Evolutionary conservation across 2,888 invertebrate species (phyloP).

Genomic region (Drosophila neotestacea): DNA sequence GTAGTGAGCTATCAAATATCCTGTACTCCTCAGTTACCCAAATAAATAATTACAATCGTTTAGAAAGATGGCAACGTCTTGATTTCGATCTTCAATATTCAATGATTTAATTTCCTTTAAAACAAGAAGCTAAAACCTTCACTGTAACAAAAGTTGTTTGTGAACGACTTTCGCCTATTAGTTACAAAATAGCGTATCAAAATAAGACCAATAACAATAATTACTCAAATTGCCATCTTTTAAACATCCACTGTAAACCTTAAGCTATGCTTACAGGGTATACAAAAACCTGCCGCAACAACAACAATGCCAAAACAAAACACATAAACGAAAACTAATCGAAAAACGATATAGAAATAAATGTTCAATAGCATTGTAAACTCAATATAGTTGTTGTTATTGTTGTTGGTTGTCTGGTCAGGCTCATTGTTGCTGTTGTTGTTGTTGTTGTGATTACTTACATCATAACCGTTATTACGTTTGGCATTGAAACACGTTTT

Average conservation of each 20-base stretch:
- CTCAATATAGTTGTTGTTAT: slow-evolving; percentile 11
- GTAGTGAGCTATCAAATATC: too few species aligned
- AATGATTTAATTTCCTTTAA: too few species aligned
- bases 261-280: background rate
- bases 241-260: background rate
- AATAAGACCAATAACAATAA: too few species aligned
- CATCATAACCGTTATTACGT: slow-evolving; percentile 81
- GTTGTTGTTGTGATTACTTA: slow-evolving; percentile 57
- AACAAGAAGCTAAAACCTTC: too few species aligned
- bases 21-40: too few species aligned
- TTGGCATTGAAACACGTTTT: slow-evolving; percentile 81
- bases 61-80: too few species aligned
- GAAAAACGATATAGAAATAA: slow-evolving; percentile 44
- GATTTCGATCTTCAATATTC: too few species aligned
- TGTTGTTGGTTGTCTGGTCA: slow-evolving; percentile 19
- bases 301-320: slow-evolving; percentile 21
- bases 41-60: too few species aligned
- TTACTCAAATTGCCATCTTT: too few species aligned
- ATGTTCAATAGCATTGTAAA: slow-evolving; percentile 32
- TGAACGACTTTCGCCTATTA: too few species aligned
- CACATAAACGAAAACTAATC: slow-evolving; percentile 62
- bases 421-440: slow-evolving; percentile 15
- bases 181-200: too few species aligned
- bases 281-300: slow-evolving; percentile 32
- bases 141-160: too few species aligned